phyloP scores from a whole-genome alignment of 2,888 invertebrate species.

The Tholera decimalis region DNA sequence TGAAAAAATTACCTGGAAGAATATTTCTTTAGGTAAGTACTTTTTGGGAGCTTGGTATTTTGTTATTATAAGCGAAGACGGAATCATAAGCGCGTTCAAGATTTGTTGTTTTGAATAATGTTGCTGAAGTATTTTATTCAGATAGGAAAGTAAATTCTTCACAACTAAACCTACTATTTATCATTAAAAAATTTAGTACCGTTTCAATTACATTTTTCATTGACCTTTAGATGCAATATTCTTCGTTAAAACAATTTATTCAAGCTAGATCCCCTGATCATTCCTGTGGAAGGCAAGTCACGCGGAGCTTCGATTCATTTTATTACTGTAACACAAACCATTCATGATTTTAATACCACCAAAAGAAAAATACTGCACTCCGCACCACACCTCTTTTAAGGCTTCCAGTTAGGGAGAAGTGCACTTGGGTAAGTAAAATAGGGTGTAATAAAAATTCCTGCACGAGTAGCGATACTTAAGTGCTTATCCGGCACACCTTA shows the following conservation, averaged over 20 bases:
- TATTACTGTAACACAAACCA: too few species aligned
- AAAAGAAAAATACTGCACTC: not conserved
- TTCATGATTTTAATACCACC: not conserved
- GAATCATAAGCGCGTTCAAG: not conserved
- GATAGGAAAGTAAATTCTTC: too few species aligned
- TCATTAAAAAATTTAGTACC: too few species aligned
- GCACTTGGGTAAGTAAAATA: conserved; percentile 10
- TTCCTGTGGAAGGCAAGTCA: too few species aligned
- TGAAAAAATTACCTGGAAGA: conserved; percentile 33
- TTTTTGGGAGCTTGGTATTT: conserved; percentile 13
- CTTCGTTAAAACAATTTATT: too few species aligned
- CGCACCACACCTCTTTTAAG: not conserved
- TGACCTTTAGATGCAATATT: too few species aligned
- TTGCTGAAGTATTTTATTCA: not conserved
- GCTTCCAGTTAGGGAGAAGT: not conserved
- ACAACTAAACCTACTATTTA: too few species aligned
- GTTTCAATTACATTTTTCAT: too few species aligned
- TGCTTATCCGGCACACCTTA: not conserved
- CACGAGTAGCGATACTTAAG: not conserved
- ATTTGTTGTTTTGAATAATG: not conserved
- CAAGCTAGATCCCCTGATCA: too few species aligned
- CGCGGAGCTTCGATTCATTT: too few species aligned
- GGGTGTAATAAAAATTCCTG: not conserved
- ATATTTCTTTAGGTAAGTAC: conserved; percentile 28
- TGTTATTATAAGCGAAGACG: not conserved